Evolutionary conservation across 2,797 vertebrate genomes (phyloP).

Genomic region (Heliangelus exortis): DNA sequence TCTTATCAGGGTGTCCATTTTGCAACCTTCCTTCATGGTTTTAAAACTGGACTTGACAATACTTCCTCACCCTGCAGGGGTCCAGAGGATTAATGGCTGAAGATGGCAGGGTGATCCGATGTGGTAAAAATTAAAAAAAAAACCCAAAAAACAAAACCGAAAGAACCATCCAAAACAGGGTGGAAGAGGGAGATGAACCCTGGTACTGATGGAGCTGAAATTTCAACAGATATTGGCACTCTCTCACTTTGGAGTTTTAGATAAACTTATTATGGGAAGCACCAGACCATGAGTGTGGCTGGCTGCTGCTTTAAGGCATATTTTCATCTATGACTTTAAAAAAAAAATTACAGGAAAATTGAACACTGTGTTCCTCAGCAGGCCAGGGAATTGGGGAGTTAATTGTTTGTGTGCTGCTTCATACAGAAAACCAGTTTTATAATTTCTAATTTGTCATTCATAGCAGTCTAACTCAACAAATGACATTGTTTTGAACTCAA

Average conservation of each 20-base stretch:
- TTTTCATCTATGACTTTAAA: background rate
- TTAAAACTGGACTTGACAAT: background rate
- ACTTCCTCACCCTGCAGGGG: background rate
- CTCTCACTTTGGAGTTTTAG: background rate
- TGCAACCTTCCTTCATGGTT: background rate
- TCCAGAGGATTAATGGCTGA: background rate
- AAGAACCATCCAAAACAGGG: background rate
- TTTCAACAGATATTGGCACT: background rate
- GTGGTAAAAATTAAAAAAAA: background rate
- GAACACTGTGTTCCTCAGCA: background rate
- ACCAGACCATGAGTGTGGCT: background rate
- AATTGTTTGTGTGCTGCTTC: background rate
- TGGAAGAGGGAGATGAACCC: background rate
- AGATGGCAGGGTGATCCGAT: background rate
- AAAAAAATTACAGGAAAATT: background rate
- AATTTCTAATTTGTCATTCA: conserved; percentile 15
- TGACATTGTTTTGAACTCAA: background rate
- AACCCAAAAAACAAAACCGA: too few relatives aligned
- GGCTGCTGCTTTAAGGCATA: background rate
- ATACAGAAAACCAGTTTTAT: background rate
- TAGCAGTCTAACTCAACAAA: background rate
- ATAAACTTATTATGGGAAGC: background rate
- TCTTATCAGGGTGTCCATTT: background rate
- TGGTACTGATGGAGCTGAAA: background rate
- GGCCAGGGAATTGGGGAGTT: background rate